These are phyloP conservation scores for Adelges cooleyi DNA, from an alignment of 1,140 invertebrate genomes.

Conservation along the genomic window DNA sequence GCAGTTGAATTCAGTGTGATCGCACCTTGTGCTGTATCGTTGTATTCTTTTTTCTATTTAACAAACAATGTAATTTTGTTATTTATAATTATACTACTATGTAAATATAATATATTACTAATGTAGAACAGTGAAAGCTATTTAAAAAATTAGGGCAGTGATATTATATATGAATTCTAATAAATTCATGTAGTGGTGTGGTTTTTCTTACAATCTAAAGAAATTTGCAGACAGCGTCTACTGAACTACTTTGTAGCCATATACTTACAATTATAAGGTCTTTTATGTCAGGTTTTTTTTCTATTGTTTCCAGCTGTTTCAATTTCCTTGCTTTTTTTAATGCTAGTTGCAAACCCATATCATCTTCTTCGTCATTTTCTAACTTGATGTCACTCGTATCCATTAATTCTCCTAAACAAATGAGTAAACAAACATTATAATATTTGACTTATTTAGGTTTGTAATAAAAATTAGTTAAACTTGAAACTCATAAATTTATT, in stretches of 20 bases:
- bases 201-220: no score
- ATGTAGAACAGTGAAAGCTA: no score
- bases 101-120: no score
- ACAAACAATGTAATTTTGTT: no score
- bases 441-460: no score
- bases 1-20: constrained; percentile 89
- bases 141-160: no score
- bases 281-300: neutral
- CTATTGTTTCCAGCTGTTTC: constrained; percentile 47
- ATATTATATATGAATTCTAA: no score
- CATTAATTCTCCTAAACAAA: neutral
- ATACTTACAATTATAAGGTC: constrained; percentile 6
- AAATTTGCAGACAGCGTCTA: no score
- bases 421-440: neutral
- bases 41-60: constrained; percentile 34
- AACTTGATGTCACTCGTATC: constrained; percentile 34
- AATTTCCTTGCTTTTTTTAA: constrained; percentile 61
- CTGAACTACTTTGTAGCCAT: no score
- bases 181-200: no score
- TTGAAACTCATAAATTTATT: neutral
- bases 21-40: constrained; percentile 39
- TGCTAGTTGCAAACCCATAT: constrained; percentile 60
- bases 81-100: no score
- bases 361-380: constrained; percentile 61
- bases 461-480: no score